Conservation (phyloP, 2,113 vertebrate genomes). For the Hippolais icterina region DNA sequence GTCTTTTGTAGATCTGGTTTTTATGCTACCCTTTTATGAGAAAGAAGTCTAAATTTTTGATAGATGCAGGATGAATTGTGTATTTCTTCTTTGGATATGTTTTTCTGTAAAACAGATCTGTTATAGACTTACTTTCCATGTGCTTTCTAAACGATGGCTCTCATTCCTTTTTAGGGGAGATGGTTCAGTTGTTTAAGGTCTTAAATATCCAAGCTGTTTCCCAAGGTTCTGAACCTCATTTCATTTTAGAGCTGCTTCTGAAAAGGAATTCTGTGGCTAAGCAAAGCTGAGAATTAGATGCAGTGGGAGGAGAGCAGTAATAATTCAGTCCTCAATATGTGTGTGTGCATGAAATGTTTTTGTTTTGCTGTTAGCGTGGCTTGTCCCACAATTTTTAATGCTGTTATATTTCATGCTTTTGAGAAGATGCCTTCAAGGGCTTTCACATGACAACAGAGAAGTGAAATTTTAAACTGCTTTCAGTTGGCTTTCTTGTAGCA, state of each 20-base stretch:
- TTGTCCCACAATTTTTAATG: not conserved
- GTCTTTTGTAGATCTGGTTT: not conserved
- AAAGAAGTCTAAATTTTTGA: not conserved
- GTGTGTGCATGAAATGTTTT: not conserved
- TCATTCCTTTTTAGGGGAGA: not conserved
- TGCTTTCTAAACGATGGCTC: not conserved
- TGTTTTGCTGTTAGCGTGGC: not conserved
- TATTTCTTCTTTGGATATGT: not conserved
- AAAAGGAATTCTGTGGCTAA: not conserved
- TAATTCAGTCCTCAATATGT: not conserved
- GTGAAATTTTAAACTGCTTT: not conserved
- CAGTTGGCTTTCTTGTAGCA: not conserved
- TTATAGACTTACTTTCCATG: not conserved
- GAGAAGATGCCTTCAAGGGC: not conserved
- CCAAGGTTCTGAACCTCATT: not conserved
- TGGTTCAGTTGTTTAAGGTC: not conserved
- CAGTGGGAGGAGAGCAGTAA: not conserved
- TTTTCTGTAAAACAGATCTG: not conserved
- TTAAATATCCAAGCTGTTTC: not conserved
- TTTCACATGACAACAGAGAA: not conserved
- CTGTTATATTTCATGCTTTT: not conserved
- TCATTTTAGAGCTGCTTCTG: not conserved
- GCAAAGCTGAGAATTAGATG: not conserved
- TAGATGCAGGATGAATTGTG: not conserved
- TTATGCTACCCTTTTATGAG: not conserved